phyloP scores from a whole-genome alignment of 2,888 invertebrate species.

The Fragum sueziense region DNA sequence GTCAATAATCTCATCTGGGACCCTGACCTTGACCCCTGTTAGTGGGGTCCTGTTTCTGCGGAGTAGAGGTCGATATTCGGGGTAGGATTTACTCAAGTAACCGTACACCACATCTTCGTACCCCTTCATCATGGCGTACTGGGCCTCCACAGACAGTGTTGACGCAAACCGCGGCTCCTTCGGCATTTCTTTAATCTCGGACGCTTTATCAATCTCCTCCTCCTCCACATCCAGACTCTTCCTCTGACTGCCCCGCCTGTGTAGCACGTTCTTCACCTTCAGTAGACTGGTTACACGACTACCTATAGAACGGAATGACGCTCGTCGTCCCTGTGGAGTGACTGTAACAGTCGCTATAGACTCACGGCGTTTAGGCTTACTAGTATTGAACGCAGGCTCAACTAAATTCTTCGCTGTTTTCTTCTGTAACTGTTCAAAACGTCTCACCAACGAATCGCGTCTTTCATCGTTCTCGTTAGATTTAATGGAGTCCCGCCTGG shows the following conservation, averaged over 20 bases:
- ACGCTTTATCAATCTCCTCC: slow-evolving; percentile 53
- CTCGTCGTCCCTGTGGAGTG: slow-evolving; percentile 14
- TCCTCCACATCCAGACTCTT: slow-evolving; percentile 1
- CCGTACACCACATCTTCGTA: slow-evolving; percentile 77
- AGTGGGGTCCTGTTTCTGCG: slow-evolving; percentile 69
- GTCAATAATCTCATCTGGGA: neutral
- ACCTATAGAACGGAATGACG: slow-evolving; percentile 57
- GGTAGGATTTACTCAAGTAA: slow-evolving; percentile 62
- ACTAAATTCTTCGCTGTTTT: neutral
- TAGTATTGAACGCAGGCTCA: neutral
- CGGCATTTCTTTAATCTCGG: slow-evolving; percentile 70
- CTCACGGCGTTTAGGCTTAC: neutral
- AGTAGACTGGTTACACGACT: slow-evolving; percentile 58
- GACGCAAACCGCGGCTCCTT: slow-evolving; percentile 75
- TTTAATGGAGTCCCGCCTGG: slow-evolving; percentile 1
- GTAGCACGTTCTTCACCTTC: slow-evolving; percentile 61
- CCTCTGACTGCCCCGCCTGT: slow-evolving; percentile 29
- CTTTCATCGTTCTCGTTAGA: neutral
- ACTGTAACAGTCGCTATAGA: neutral
- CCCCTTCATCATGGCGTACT: slow-evolving; percentile 79
- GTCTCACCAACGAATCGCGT: neutral
- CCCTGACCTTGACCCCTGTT: slow-evolving; percentile 36
- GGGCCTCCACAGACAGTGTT: slow-evolving; percentile 77
- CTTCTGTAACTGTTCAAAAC: slow-evolving; percentile 8
- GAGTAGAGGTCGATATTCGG: slow-evolving; percentile 63